phyloP scores from a whole-genome alignment of 1,140 invertebrate species.

The Pseudomyrmex concolor region DNA sequence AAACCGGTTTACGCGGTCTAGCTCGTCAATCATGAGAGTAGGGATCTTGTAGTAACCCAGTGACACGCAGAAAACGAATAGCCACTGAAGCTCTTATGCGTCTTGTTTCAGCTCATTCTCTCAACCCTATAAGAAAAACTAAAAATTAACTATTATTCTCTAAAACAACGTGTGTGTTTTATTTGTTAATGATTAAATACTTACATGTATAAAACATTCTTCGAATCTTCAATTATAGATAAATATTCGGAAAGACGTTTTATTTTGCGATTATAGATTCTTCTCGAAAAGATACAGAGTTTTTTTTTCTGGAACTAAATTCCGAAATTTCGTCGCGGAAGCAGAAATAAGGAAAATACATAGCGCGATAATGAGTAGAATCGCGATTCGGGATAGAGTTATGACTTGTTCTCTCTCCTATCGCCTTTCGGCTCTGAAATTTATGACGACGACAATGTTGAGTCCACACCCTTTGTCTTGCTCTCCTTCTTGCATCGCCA shows the following conservation, averaged over 20 bases:
- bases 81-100: not conserved
- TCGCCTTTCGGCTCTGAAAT: conserved; percentile 35
- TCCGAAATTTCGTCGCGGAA: not conserved
- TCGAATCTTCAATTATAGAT: not conserved
- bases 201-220: not conserved
- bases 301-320: too few relatives aligned
- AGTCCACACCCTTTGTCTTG: not conserved
- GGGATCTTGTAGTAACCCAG: conserved; percentile 35
- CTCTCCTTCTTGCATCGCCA: not conserved
- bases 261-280: too few relatives aligned
- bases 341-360: not conserved
- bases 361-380: conserved; percentile 14
- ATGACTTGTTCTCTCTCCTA: conserved; percentile 38
- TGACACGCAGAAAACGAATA: conserved; percentile 31
- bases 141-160: not conserved
- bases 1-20: conserved; percentile 39
- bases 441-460: conserved; percentile 26
- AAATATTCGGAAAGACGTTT: not conserved
- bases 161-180: not conserved
- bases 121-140: not conserved
- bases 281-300: too few relatives aligned
- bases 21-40: conserved; percentile 17
- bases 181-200: too few relatives aligned
- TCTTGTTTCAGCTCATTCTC: not conserved
- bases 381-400: conserved; percentile 35